These are phyloP conservation scores for Platichthys flesus DNA, from an alignment of 2,113 vertebrate species.

Conservation along the genomic window DNA sequence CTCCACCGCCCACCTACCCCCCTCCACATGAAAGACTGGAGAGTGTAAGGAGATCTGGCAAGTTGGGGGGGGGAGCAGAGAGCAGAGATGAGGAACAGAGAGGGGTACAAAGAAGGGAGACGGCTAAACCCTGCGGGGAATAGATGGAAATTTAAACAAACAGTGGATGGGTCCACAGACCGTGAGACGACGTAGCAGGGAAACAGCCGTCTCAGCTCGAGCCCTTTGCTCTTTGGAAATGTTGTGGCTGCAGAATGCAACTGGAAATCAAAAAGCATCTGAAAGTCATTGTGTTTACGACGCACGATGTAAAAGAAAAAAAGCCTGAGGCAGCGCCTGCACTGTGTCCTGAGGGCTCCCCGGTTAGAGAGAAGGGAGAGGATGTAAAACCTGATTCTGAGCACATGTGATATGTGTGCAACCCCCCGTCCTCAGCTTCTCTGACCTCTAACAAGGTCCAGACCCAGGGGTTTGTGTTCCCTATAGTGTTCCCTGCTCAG, in stretches of 20 bases:
- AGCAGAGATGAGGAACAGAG: slow-evolving; percentile 15
- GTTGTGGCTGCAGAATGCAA: slow-evolving; percentile 5
- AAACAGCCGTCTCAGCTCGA: slow-evolving; percentile 23
- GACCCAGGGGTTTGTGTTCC: slow-evolving; percentile 49
- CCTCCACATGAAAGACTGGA: slow-evolving; percentile 50
- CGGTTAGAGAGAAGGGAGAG: neutral
- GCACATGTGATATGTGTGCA: slow-evolving; percentile 17
- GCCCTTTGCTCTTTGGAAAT: slow-evolving; percentile 17
- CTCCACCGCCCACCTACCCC: slow-evolving; percentile 14
- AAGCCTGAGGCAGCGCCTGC: slow-evolving; percentile 1
- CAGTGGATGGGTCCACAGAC: slow-evolving; percentile 10
- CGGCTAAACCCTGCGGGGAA: slow-evolving; percentile 12
- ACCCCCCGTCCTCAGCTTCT: neutral
- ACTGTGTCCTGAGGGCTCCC: slow-evolving; percentile 23
- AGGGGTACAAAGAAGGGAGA: slow-evolving; percentile 24
- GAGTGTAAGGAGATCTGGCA: slow-evolving; percentile 46
- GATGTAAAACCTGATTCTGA: slow-evolving; percentile 33
- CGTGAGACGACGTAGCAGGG: slow-evolving; percentile 18
- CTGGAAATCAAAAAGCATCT: slow-evolving; percentile 14
- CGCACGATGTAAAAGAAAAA: neutral
- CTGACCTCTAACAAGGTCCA: slow-evolving; percentile 48
- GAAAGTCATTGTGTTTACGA: slow-evolving; percentile 25
- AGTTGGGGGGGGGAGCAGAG: slow-evolving; percentile 1
- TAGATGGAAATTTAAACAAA: slow-evolving; percentile 45
- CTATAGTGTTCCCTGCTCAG: slow-evolving; percentile 26